A percentile compares a stretch with the other conserved stretches of the same genome.
Conservation (phyloP, 2,888 invertebrate genomes). For the Dicycla oo region DNA sequence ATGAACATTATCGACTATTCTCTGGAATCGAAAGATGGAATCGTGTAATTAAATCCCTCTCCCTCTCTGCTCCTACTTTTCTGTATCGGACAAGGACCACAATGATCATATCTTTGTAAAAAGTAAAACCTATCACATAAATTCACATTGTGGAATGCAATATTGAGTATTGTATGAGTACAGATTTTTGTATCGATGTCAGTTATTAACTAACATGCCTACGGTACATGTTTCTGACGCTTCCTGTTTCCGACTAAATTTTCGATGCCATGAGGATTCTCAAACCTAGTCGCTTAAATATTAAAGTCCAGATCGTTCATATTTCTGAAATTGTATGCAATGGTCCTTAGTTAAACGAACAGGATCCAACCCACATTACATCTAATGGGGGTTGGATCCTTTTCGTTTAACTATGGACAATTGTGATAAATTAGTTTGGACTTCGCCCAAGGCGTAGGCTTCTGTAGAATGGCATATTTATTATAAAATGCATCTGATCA, state of each 20-base stretch:
- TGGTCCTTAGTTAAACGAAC: too few species aligned
- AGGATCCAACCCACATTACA: too few species aligned
- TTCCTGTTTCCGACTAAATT: background rate
- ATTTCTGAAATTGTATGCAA: background rate
- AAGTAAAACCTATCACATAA: background rate
- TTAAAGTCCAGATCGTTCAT: background rate
- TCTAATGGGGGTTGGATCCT: too few species aligned
- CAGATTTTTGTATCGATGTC: background rate
- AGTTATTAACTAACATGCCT: background rate
- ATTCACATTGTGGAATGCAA: background rate
- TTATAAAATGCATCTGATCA: too few species aligned
- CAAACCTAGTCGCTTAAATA: background rate
- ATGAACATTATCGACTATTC: background rate
- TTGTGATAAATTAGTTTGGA: constrained; percentile 14
- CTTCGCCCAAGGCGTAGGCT: background rate
- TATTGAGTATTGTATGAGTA: background rate
- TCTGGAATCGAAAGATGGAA: background rate
- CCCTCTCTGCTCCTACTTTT: background rate
- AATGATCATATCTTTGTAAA: too few species aligned
- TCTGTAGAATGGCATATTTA: too few species aligned
- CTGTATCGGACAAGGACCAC: background rate
- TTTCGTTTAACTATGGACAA: too few species aligned
- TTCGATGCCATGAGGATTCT: background rate
- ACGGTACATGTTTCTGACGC: background rate
- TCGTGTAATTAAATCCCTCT: too few species aligned